A percentile compares a stretch with the other conserved stretches of the same genome.
These are phyloP conservation scores for Falco biarmicus DNA, from an alignment of 2,797 vertebrate species.

Conservation along the genomic window DNA sequence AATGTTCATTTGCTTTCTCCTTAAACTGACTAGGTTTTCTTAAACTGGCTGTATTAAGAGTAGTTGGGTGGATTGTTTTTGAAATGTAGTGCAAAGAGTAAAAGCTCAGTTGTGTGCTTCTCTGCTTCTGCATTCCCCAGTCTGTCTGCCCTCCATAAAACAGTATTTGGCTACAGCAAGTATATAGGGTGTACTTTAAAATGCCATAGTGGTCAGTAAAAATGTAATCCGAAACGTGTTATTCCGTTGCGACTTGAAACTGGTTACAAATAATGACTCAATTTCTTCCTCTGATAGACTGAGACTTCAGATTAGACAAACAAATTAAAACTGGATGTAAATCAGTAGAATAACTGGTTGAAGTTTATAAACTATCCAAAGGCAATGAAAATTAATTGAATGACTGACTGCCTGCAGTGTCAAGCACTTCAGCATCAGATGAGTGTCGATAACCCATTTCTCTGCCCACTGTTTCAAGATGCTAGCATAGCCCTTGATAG, in stretches of 20 bases:
- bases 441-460: background rate
- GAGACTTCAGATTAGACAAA: background rate
- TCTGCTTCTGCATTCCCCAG: background rate
- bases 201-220: background rate
- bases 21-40: background rate
- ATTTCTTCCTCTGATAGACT: background rate
- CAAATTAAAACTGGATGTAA: background rate
- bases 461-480: background rate
- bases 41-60: background rate
- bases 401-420: background rate
- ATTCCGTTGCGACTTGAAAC: background rate
- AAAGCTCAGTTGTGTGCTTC: background rate
- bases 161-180: background rate
- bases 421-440: background rate
- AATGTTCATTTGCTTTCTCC: background rate
- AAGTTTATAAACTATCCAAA: background rate
- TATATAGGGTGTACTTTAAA: background rate
- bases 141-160: background rate
- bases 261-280: background rate
- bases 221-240: background rate
- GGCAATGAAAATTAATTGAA: background rate
- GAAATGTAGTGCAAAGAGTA: background rate
- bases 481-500: background rate
- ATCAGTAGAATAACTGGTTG: background rate
- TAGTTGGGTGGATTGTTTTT: background rate